A percentile compares a stretch with the other conserved stretches of the same genome.
phyloP scores from a whole-genome alignment of 2,888 invertebrate genomes.

The Cephus sareptanus region DNA sequence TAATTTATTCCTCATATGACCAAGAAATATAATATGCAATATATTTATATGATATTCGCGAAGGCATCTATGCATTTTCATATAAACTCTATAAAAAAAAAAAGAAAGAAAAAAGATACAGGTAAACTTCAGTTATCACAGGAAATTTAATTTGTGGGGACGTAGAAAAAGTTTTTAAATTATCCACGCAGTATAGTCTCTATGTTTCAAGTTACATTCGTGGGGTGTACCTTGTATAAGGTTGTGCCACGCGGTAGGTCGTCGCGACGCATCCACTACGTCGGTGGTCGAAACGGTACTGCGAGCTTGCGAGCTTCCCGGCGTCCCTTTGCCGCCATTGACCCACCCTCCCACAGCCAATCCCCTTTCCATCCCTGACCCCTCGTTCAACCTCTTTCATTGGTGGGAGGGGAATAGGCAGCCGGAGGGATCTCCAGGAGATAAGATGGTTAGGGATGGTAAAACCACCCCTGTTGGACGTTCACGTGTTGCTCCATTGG shows the following conservation, averaged over 20 bases:
- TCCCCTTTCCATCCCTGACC: constrained; percentile 23
- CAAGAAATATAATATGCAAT: neutral
- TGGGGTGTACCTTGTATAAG: neutral
- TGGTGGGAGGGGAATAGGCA: neutral
- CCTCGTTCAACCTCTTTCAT: neutral
- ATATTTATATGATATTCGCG: neutral
- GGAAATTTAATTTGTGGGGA: neutral
- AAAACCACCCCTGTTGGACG: neutral
- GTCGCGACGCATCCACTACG: constrained; percentile 39
- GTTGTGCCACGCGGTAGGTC: constrained; percentile 14
- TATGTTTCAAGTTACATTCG: neutral
- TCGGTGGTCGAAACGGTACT: constrained; percentile 60
- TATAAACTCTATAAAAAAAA: neutral
- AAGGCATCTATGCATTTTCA: neutral
- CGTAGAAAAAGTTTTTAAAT: neutral
- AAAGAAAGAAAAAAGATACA: neutral
- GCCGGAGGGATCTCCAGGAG: neutral
- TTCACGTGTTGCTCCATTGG: constrained; percentile 18
- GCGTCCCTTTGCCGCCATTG: constrained; percentile 56
- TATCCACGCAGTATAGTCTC: neutral
- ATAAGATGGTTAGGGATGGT: neutral
- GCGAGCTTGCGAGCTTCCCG: constrained; percentile 47
- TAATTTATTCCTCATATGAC: neutral
- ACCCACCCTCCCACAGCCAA: constrained; percentile 48
- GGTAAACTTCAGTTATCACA: neutral